Base-by-base conservation (phyloP, 2,797 vertebrate species). In the Pseudopleuronectes americanus region DNA sequence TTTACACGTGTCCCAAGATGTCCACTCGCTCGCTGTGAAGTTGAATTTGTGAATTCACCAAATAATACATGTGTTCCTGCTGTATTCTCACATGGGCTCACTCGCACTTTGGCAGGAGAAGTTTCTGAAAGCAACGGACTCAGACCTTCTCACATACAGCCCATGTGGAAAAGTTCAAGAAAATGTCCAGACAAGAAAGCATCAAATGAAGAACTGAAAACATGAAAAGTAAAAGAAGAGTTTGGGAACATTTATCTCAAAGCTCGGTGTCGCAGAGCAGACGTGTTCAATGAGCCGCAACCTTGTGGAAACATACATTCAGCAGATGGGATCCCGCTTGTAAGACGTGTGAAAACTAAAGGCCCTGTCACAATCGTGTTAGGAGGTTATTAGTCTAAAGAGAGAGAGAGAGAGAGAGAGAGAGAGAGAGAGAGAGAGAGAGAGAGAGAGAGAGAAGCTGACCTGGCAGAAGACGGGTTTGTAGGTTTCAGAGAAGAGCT, bases 401-500 rank as follows among this genome's bases (percentile, higher is more conserved):
- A 19, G 23, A 60, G 1, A 60, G 13, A 33, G 2, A 26, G 17
- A 38, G 41, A 19, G 23, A 60, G 1, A 60, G 8, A 28, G 1
- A 26, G 17, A 38, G 23, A 60, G 1, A 60, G 8, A 26, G 1
- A 26, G 17, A 33, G 23, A 47, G 1, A 57, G 8, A 28, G 1
- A 36, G 17, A 24, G 22, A 17, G 23, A 59, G 1, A 60, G 8
- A 28, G 1, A 26, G 17, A 38, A n/a, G 48, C 94, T 4, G 91
- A 99, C 98, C 96, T 99, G 97, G 91, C 96, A 98, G 94, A 99
- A 99, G 66, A 98, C 88, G 0, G 97, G 97, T 82, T 96, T 97
- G 92, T 97, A 96, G 55, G 94, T 92, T 2, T 94, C 86, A 6
- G 97, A 98, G 90, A 99, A 97, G 43, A 95, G 84, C 28, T 96